Evolutionary conservation across 2,113 vertebrate genomes (phyloP).

Genomic region (Sceloporus undulatus): DNA sequence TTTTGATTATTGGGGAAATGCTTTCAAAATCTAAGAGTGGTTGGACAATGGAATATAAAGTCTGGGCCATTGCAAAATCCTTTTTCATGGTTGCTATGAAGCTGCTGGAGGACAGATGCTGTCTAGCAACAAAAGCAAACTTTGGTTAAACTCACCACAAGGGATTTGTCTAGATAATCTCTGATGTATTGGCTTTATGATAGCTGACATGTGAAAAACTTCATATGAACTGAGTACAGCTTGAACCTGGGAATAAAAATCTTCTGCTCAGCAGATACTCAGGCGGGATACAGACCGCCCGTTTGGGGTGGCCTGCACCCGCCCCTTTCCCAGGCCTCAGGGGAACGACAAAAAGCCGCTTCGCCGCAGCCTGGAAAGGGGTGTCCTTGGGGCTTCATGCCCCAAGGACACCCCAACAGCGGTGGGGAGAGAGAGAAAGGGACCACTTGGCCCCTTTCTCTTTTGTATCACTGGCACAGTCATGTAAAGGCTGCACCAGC

Average conservation of each 20-base stretch:
- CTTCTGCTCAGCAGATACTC: neutral
- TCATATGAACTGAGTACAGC: neutral
- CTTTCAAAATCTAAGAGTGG: neutral
- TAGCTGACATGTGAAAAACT: neutral
- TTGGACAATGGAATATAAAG: neutral
- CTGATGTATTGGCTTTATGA: neutral
- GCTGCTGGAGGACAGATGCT: neutral
- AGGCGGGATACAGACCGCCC: too few species aligned
- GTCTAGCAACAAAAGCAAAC: neutral
- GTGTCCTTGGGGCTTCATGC: too few species aligned
- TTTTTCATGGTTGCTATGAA: neutral
- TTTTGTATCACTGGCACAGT: too few species aligned
- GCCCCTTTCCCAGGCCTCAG: too few species aligned
- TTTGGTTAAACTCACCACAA: neutral
- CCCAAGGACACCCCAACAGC: too few species aligned
- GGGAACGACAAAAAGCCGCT: too few species aligned
- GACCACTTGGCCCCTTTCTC: too few species aligned
- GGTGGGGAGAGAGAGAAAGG: too few species aligned
- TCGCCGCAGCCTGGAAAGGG: too few species aligned
- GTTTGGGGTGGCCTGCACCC: too few species aligned
- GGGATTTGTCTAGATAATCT: conserved; percentile 1
- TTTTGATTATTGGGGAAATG: conserved; percentile 1
- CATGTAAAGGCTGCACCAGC: too few species aligned
- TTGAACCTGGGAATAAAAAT: neutral
- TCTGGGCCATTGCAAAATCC: neutral